phyloP scores from a whole-genome alignment of 2,888 invertebrate species.

The Chelonus formosanus region DNA sequence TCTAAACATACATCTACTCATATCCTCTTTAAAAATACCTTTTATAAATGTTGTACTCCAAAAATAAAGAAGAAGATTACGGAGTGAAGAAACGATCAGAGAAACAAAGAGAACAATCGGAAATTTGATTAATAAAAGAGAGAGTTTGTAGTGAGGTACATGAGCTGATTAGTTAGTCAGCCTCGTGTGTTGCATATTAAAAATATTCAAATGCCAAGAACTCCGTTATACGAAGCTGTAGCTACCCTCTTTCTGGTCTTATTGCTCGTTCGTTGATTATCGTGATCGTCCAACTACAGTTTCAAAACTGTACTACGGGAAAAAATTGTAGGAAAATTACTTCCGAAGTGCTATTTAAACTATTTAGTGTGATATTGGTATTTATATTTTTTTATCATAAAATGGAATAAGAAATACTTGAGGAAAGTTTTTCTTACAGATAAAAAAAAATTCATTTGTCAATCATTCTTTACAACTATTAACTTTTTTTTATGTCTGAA shows the following conservation, averaged over 20 bases:
- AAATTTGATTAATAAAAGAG: conserved; percentile 1
- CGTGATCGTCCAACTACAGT: conserved; percentile 39
- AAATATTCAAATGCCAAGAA: conserved; percentile 57
- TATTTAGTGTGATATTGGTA: too few relatives aligned
- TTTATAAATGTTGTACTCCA: not conserved
- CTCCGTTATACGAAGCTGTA: conserved; percentile 7
- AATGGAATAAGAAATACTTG: too few relatives aligned
- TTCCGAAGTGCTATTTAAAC: too few relatives aligned
- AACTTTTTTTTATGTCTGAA: too few relatives aligned
- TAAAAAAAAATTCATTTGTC: too few relatives aligned
- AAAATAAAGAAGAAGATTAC: not conserved
- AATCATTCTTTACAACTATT: too few relatives aligned
- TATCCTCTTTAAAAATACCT: not conserved
- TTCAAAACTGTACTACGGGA: conserved; percentile 42
- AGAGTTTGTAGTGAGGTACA: conserved; percentile 41
- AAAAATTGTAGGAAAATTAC: too few relatives aligned
- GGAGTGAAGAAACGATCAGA: not conserved
- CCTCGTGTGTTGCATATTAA: conserved; percentile 60
- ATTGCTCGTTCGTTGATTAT: not conserved
- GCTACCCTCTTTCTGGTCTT: not conserved
- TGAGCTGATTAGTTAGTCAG: conserved; percentile 56
- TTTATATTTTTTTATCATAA: too few relatives aligned
- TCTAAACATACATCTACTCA: not conserved
- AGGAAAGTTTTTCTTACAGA: too few relatives aligned
- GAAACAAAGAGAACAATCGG: not conserved